Evolutionary conservation across 2,888 invertebrate species (phyloP), one percentile per base, ranked within the genome.

Genomic region (Cephus pulcher): DNA sequence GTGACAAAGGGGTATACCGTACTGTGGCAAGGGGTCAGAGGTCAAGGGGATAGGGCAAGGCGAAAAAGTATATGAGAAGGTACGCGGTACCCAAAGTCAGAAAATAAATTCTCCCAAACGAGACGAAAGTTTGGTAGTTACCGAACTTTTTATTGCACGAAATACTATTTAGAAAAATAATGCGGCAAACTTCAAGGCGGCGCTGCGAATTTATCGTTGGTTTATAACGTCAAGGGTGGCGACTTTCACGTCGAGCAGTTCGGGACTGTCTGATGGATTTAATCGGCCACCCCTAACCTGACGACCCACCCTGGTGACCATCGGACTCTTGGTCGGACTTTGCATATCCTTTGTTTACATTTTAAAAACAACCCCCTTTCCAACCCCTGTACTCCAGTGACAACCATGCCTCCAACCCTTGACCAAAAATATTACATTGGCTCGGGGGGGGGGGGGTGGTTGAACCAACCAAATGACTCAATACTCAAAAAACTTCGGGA

Each of bases 161-260:
- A 88, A 88, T 88, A 89, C 88, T 89, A 89, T 89, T 88, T 89
- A 88, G 86, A 88, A 89, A 89, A 89, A 89, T 89, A 88, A 88
- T 89, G 88, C 88, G 84, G 82, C 82, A 84, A 87, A 88, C 82
- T 87, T 88, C 79, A 79, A 79, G 76, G 76, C 81, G 84, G 81
- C 81, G 81, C 79, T 76, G 75, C 80, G 82, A 82, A 85, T 86
- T 85, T 83, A 84, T 86, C 82, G 82, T 82, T 80, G 83, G 80
- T 84, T 84, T 83, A 81, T 82, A 82, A 84, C 84, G 82, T 79
- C 79, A 34, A n/a, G n/a, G 3, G 40, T 33, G 68, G 33, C 74
- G 75, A 37, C 73, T 75, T n/a, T 33, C 35, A 11, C n/a, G 56
- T 69, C 37, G 30, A 76, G 34, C 30, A 75, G 40, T 23, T 23